These are phyloP conservation scores for Petrocephalus sullivani DNA, from an alignment of 2,797 vertebrate genomes.

Conservation along the genomic window DNA sequence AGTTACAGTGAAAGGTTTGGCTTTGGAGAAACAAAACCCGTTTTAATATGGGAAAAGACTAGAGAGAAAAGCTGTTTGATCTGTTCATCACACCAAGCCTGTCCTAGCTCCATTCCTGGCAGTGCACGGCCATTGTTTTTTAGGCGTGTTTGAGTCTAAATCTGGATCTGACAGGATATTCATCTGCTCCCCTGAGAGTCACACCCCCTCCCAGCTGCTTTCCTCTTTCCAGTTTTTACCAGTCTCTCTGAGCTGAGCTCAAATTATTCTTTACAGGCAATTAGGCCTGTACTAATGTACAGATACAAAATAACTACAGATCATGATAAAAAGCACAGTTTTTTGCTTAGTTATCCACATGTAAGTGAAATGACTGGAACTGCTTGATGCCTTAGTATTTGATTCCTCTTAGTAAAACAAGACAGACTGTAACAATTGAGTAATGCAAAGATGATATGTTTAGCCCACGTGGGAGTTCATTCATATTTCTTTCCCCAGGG, in stretches of 20 bases:
- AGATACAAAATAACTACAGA: background rate
- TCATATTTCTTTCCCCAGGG: background rate
- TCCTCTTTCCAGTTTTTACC: background rate
- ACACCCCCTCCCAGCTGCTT: background rate
- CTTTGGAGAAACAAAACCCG: background rate
- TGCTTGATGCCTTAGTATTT: background rate
- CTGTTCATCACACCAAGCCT: background rate
- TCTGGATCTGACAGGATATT: background rate
- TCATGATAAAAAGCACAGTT: background rate
- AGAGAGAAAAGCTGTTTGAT: background rate
- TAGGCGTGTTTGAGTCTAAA: slow-evolving; percentile 1
- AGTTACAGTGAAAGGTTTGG: background rate
- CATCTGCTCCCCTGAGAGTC: background rate
- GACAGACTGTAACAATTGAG: background rate
- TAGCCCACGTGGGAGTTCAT: background rate
- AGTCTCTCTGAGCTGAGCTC: background rate
- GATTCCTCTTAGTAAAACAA: background rate
- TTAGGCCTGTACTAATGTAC: background rate
- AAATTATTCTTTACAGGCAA: background rate
- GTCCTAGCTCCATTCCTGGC: background rate
- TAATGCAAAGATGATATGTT: background rate
- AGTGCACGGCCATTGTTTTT: background rate
- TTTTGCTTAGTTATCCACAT: background rate
- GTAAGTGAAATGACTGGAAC: background rate
- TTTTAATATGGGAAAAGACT: background rate